Evolutionary conservation across 2,113 vertebrate genomes (phyloP).

Genomic region (Raphicerus campestris): DNA sequence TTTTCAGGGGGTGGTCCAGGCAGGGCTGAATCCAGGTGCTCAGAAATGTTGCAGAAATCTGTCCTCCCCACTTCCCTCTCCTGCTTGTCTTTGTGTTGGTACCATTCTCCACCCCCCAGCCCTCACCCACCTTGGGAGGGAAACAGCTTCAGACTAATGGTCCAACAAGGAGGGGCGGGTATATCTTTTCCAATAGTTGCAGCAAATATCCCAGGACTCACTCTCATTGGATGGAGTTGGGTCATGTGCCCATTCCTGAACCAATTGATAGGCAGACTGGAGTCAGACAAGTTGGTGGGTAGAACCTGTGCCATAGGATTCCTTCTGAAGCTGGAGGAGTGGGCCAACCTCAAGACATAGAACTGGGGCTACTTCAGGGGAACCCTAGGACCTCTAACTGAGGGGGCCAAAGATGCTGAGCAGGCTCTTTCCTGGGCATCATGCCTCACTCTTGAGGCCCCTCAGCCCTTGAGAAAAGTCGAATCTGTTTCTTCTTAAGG

Average conservation of each 20-base stretch:
- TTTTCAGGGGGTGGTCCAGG: neutral
- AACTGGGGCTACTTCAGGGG: too few relatives aligned
- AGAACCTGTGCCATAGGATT: neutral
- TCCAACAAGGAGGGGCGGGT: neutral
- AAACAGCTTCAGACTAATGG: too few relatives aligned
- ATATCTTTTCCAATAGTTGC: neutral
- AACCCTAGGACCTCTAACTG: neutral
- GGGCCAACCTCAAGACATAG: neutral
- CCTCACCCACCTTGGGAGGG: fast-evolving
- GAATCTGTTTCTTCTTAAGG: neutral
- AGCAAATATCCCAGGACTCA: neutral
- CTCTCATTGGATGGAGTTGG: neutral
- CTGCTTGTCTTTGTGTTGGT: neutral
- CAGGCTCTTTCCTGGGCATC: neutral
- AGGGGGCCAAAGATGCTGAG: fast-evolving
- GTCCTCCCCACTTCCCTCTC: neutral
- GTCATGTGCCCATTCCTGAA: neutral
- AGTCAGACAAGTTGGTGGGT: neutral
- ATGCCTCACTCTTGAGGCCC: neutral
- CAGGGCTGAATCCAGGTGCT: neutral
- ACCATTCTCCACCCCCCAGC: fast-evolving
- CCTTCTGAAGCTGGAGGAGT: neutral
- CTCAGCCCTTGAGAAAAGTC: neutral
- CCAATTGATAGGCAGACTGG: neutral
- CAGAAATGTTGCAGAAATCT: neutral